Base-by-base conservation (phyloP, 2,113 vertebrate species). In the Neodontobutis hainanensis region DNA sequence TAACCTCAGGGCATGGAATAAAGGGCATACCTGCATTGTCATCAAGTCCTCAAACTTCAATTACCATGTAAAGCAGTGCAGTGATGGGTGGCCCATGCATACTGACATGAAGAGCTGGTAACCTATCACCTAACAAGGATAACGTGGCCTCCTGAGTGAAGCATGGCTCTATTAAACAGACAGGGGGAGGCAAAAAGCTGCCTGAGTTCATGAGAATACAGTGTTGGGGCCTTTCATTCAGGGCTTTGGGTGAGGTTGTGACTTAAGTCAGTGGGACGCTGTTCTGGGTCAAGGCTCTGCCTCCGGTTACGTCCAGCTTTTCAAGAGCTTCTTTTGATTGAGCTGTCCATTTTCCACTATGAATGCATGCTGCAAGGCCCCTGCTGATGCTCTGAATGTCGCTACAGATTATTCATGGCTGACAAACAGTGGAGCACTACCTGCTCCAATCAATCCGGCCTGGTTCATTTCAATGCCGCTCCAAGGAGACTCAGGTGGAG, bases 321-420 rank as follows among this genome's bases (percentile, higher is more conserved):
- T 87, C 82, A 84, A 89, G 83, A 84, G 80, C 75, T 82, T 75
- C 82, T 80, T 92, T 90, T 91, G 90, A 93, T 90, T 91, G 88
- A 92, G 84, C 81, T 84, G 79, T 88, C 88, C 83, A 85, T 86
- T 91, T 86, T 77, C 74, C 73, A 85, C 78, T 79, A 84, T 87
- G 75, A 83, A 85, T 85, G 79, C 71, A 51, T 9, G 34, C 68
- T 72, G 86, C 91, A 88, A 89, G 89, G 89, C 84, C 89, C 77
- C 81, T 4, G 70, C 83, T 74, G 56, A 81, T 70, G 81, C 83
- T 50, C 70, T 27, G 72, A 76, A 80, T 83, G 85, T 87, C 85
- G 73, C 85, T 90, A 84, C 79, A 84, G 87, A 92, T 89, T 89
- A 89, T 89, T 91, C 86, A 92, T 90, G 88, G 87, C 82, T 87